Conservation (phyloP, 35 echinoderm and acorn worm genomes). For the Chiridota heheva region DNA sequence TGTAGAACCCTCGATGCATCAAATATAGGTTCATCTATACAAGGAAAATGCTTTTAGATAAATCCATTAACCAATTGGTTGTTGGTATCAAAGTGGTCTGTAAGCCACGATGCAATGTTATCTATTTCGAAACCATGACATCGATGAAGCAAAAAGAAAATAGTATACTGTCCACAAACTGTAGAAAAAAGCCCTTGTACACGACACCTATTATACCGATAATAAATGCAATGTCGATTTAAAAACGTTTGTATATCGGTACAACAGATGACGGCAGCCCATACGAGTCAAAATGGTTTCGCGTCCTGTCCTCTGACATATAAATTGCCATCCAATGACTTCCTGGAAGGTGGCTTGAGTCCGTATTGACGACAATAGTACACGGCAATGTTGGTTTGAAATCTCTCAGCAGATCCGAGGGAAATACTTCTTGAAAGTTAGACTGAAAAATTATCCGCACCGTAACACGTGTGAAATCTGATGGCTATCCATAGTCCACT, state of each 20-base stretch:
- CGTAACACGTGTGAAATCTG: slow-evolving; percentile 6
- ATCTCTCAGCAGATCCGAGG: slow-evolving; percentile 34
- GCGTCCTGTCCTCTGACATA: background rate
- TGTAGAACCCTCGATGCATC: too few relatives aligned
- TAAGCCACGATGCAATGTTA: too few relatives aligned
- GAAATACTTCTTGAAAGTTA: slow-evolving; percentile 44
- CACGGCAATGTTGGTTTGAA: background rate
- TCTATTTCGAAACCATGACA: too few relatives aligned
- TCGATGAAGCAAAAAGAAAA: slow-evolving; percentile 38
- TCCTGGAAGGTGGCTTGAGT: background rate
- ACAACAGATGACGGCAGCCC: slow-evolving; percentile 1
- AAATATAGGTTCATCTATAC: too few relatives aligned
- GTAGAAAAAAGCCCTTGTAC: slow-evolving; percentile 17
- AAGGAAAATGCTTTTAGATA: too few relatives aligned
- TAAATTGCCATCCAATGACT: slow-evolving; percentile 49
- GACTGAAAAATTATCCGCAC: background rate
- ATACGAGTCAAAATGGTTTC: slow-evolving; percentile 36
- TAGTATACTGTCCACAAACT: slow-evolving; percentile 38
- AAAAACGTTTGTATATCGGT: background rate
- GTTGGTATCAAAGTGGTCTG: too few relatives aligned
- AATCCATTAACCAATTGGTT: too few relatives aligned
- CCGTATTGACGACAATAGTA: slow-evolving; percentile 25
- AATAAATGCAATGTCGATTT: background rate
- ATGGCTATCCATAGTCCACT: slow-evolving; percentile 31
- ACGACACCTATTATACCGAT: background rate